Percentiles rank a stretch among this genome's conserved stretches.
These are phyloP conservation scores for Athene noctua DNA, from an alignment of 2,113 vertebrate species.

Conservation along the genomic window DNA sequence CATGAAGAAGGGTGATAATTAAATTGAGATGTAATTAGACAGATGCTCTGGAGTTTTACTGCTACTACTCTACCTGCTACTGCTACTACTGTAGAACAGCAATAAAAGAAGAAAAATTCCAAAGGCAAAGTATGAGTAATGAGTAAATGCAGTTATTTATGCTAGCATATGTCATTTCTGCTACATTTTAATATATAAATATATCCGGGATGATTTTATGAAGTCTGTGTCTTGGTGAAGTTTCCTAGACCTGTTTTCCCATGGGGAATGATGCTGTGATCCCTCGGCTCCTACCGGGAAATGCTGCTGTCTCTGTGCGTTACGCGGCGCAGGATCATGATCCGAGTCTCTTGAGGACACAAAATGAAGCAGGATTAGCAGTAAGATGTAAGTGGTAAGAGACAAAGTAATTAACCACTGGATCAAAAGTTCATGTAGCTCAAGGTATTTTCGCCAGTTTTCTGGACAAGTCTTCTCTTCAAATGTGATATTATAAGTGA, in stretches of 20 bases:
- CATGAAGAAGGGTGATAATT: not conserved
- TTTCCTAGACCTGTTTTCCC: not conserved
- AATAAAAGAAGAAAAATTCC: not conserved
- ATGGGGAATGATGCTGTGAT: not conserved
- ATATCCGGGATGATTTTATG: not conserved
- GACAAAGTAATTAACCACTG: not conserved
- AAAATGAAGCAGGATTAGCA: not conserved
- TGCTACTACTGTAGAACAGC: not conserved
- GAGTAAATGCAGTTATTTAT: not conserved
- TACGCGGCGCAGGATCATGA: not conserved
- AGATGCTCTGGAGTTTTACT: not conserved
- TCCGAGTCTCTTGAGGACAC: not conserved
- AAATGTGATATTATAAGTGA: not conserved
- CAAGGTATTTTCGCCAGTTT: not conserved
- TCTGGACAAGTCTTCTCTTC: not conserved
- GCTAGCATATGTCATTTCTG: not conserved
- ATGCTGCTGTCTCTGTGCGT: not conserved
- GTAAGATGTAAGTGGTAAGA: not conserved
- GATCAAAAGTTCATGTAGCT: not conserved
- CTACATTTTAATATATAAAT: not conserved
- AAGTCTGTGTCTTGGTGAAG: not conserved
- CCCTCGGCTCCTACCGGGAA: not conserved
- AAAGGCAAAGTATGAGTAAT: slow-evolving; percentile 3
- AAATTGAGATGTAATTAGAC: not conserved
- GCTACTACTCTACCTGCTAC: not conserved